Base-by-base conservation (phyloP, 2,888 invertebrate genomes). In the Hyposoter dolosus region DNA sequence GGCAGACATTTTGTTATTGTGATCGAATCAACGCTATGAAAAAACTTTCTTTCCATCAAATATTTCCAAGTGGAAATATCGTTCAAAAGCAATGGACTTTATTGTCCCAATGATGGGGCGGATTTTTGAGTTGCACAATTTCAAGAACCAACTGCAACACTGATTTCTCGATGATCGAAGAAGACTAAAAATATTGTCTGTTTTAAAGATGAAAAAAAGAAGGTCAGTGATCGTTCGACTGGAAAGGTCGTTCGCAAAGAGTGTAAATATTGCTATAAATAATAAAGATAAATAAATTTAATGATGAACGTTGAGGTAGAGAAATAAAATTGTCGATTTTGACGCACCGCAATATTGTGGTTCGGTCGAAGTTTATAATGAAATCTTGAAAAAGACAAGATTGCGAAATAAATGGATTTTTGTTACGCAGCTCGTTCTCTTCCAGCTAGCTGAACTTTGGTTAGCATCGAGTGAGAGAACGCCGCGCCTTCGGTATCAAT, bases 381-480 rank as follows among this genome's bases (percentile, higher is more conserved):
- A 40, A 15, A 15, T 75, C 72, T 45, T 53, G 23, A 65, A 69
- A 40, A 45, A n/a, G 28, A 56, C 53, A 53, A 15, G 47, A 45
- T 3, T 19, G 45, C 19, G n/a, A 60, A 79, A 68, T 69, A 35
- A 47, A 75, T 50, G 47, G 17, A 50, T 83, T 75, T 83, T 69
- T 40, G 45, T 47, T 43, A 32, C 65, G 63, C 53, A 47, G 19
- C 53, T 50, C 77, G 83, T 53, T 87, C 80, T 88, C 88, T 83
- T 66, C 87, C 87, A 63, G 85, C 83, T 88, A 88, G 85, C 88
- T 82, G 80, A 87, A 77, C 60, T 35, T 28, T 83, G 53, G 85
- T 79, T 86, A 84, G 88, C 84, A 50, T 56, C 72, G 87, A 85
- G 88, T 77, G 23, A 84, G 85, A 88, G 86, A 79, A 72, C 77